These are phyloP conservation scores for Acrobasis consociella DNA, from an alignment of 2,888 invertebrate genomes.

Conservation along the genomic window DNA sequence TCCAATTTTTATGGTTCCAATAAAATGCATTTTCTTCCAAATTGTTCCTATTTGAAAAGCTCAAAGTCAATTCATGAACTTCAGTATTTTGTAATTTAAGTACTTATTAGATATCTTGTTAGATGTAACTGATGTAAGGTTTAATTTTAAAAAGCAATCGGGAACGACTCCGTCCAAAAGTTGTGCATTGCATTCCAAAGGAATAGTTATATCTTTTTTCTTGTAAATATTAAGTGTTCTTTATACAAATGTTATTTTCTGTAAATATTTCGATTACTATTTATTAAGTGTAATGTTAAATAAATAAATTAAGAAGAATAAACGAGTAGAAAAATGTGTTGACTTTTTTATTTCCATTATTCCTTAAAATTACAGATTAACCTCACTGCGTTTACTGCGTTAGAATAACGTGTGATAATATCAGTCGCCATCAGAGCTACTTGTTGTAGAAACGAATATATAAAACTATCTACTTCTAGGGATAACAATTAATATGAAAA, in stretches of 20 bases:
- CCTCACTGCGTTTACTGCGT: no score
- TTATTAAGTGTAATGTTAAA: slow-evolving; percentile 26
- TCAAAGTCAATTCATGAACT: slow-evolving; percentile 34
- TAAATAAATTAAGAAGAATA: slow-evolving; percentile 28
- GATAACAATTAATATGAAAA: no score
- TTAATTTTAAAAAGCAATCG: slow-evolving; percentile 40
- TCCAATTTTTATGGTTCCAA: slow-evolving; percentile 1
- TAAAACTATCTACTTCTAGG: no score
- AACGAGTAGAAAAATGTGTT: slow-evolving; percentile 21
- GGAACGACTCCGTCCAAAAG: slow-evolving; percentile 72
- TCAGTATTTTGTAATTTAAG: slow-evolving; percentile 48
- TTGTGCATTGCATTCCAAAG: slow-evolving; percentile 75
- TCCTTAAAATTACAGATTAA: no score
- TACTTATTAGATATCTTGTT: slow-evolving; percentile 23
- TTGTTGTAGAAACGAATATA: no score
- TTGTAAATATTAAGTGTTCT: slow-evolving; percentile 37
- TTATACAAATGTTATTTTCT: slow-evolving; percentile 36
- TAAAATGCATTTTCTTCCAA: slow-evolving; percentile 27
- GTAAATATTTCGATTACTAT: slow-evolving; percentile 39
- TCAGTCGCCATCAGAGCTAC: no score
- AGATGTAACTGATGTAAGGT: slow-evolving; percentile 29
- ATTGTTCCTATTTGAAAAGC: slow-evolving; percentile 40
- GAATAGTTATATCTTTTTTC: slow-evolving; percentile 52
- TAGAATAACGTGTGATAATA: no score
- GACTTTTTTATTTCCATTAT: background rate